Percentiles rank a stretch among this genome's conserved stretches.
phyloP scores from a whole-genome alignment of 2,797 vertebrate species.

The Mus caroli region DNA sequence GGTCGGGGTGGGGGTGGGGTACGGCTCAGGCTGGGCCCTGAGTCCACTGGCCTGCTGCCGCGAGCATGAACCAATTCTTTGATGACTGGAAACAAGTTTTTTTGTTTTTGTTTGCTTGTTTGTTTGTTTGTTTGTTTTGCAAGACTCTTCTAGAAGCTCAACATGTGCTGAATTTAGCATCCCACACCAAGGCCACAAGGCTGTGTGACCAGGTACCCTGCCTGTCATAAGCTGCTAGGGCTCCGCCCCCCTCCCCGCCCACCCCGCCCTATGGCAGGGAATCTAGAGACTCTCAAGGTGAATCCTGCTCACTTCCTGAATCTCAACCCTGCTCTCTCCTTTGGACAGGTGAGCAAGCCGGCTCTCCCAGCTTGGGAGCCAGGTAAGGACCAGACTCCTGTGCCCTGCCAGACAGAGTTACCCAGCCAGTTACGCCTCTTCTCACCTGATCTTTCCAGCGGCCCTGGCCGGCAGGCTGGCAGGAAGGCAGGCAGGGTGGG shows the following conservation, averaged over 20 bases:
- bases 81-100: not conserved
- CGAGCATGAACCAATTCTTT: not conserved
- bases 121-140: not conserved
- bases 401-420: not conserved
- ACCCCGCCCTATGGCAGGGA: not conserved
- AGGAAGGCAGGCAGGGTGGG: not conserved
- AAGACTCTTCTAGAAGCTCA: not conserved
- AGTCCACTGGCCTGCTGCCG: not conserved
- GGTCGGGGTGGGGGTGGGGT: fast-evolving
- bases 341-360: not conserved
- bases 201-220: not conserved
- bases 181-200: not conserved
- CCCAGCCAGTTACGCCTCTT: not conserved
- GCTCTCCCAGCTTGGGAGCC: not conserved
- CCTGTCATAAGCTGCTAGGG: not conserved
- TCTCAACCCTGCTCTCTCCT: not conserved
- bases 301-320: not conserved
- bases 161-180: not conserved
- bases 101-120: no score
- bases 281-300: not conserved
- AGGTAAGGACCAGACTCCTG: not conserved
- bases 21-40: not conserved
- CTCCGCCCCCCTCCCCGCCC: not conserved
- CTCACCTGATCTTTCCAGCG: not conserved
- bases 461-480: not conserved